Base-by-base conservation (phyloP, 2,113 vertebrate species). In the Thalassarche chlororhynchos region DNA sequence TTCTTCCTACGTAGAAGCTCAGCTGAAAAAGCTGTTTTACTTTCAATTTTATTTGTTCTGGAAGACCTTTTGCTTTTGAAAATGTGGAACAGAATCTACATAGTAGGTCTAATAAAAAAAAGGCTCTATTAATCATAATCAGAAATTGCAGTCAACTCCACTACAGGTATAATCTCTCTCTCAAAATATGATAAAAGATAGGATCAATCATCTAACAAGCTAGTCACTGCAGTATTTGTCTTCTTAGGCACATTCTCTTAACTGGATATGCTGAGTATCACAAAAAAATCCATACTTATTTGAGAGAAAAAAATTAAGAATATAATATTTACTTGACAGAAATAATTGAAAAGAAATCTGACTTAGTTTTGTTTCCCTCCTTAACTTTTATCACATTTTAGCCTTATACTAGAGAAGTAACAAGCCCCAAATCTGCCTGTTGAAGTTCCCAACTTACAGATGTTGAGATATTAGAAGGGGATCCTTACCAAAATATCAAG, bases 131-230 rank as follows among this genome's bases (percentile, higher is more conserved):
- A 96, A 95, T 96, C 81, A 82, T 79, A 78, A 82, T 89, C 77
- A 91, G 69, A 85, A 94, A 79, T 78, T 65, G 52, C 2, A 5
- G 95, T 93, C 90, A 82, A 82, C 32, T 87, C 77, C 70, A 82
- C 61, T 94, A 89, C 81, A 95, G 70, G 74, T 89, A 81, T 79
- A 93, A 94, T 87, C 51, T 79, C 46, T 87, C 57, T 86, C 74
- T 94, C 72, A 94, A 95, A 93, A 87, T 71, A 64, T 71, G 74
- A 82, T 71, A 93, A 94, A 93, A 93, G 55, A 87, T 54, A 75
- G 57, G 74, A 89, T 91, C 77, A 95, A 69, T 91, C 84, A 84
- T 87, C 21, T 64, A 82, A 87, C 82, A 84, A 65, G 11, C 14
- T 87, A 69, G 42, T 40, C 61, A 83, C 9, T 76, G 47, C n/a